A percentile compares a stretch with the other conserved stretches of the same genome.
Conservation (phyloP, 2,797 vertebrate species). For the Rachycentron canadum region DNA sequence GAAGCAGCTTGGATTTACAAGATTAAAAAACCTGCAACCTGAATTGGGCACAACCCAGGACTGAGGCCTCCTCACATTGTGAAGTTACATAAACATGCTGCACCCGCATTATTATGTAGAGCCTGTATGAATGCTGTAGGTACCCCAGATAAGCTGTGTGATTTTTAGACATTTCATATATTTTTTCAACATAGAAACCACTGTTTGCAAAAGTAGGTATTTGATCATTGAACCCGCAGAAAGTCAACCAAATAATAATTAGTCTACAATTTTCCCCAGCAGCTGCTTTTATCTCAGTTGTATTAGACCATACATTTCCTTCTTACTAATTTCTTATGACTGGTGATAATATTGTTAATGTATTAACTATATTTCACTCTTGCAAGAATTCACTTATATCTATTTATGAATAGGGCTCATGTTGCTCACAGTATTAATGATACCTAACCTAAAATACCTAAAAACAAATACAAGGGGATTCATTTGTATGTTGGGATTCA, state of each 20-base stretch:
- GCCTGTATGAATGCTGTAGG: not conserved
- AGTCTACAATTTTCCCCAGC: not conserved
- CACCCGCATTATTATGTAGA: constrained; percentile 1
- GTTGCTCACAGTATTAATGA: not conserved
- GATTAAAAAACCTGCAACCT: constrained; percentile 39
- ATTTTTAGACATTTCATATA: constrained; percentile 13
- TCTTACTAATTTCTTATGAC: not conserved
- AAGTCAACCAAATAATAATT: not conserved
- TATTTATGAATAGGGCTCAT: not conserved
- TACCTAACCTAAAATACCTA: not conserved
- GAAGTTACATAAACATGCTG: constrained; percentile 7
- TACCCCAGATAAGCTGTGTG: not conserved
- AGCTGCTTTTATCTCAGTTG: not conserved
- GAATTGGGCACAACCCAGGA: not conserved
- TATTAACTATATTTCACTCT: not conserved
- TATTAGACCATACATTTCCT: not conserved
- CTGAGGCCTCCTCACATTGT: not conserved
- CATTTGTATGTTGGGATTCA: not conserved
- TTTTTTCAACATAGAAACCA: not conserved
- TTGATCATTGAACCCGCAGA: not conserved
- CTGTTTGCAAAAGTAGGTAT: constrained; percentile 7
- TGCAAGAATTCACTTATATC: not conserved
- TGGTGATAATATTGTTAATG: not conserved
- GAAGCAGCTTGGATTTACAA: constrained; percentile 35
- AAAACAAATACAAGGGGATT: not conserved